Conservation (phyloP, 2,797 vertebrate species). For the Centroberyx gerrardi region DNA sequence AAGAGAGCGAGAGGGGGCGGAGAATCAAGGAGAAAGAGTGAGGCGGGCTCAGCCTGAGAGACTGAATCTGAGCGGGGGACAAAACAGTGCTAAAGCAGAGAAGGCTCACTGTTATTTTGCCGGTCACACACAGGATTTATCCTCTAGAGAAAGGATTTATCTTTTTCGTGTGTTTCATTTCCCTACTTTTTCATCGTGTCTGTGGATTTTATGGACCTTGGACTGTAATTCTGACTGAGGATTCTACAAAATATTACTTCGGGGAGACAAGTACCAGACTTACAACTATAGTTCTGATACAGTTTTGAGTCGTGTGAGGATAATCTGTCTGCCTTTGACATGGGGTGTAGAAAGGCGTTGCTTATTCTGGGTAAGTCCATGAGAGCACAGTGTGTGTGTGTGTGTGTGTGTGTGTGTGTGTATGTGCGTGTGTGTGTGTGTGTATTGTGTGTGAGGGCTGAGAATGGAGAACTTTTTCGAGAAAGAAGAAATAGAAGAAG, state of each 20-base stretch:
- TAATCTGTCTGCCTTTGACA: constrained; percentile 36
- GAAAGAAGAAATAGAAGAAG: neutral
- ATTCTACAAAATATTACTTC: neutral
- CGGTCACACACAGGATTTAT: neutral
- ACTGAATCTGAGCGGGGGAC: constrained; percentile 45
- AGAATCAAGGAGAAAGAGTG: neutral
- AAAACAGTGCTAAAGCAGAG: constrained; percentile 17
- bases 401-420: constrained; percentile 17
- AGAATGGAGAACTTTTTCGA: neutral
- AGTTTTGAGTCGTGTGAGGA: constrained; percentile 6
- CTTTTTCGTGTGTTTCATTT: neutral
- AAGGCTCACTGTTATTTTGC: constrained; percentile 37
- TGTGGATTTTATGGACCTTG: constrained; percentile 24
- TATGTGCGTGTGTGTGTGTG: constrained; percentile 28
- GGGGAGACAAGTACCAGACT: neutral
- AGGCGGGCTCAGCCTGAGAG: constrained; percentile 42
- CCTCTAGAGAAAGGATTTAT: neutral
- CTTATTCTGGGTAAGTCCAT: constrained; percentile 73
- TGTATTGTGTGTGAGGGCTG: constrained; percentile 3
- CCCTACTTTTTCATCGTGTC: neutral
- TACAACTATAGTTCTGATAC: neutral
- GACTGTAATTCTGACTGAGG: neutral
- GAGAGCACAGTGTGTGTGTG: constrained; percentile 3
- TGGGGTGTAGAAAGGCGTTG: constrained; percentile 59
- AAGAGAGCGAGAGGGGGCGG: constrained; percentile 14